phyloP scores from a whole-genome alignment of 2,888 invertebrate genomes.

The Corbicula japonica region DNA sequence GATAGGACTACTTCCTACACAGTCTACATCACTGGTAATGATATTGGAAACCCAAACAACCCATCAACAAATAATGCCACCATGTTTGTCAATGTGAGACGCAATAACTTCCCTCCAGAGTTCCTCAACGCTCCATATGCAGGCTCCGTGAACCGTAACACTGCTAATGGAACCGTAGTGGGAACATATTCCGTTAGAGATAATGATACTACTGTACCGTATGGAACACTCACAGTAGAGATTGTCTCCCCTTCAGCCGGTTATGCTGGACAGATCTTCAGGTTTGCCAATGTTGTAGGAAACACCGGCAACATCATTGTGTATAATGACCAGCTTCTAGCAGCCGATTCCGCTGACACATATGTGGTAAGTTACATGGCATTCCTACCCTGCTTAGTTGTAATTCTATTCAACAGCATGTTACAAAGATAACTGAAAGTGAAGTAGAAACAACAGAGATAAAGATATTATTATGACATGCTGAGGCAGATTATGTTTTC shows the following conservation, averaged over 20 bases:
- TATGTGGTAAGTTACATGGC: constrained; percentile 77
- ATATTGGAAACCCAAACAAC: constrained; percentile 62
- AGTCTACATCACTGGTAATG: constrained; percentile 61
- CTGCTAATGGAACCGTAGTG: constrained; percentile 44
- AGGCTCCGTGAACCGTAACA: constrained; percentile 46
- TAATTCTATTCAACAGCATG: too few species aligned
- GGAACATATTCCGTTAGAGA: constrained; percentile 50
- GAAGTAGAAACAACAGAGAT: too few species aligned
- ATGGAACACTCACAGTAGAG: constrained; percentile 70
- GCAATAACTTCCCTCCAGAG: constrained; percentile 62
- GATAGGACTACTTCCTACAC: constrained; percentile 39
- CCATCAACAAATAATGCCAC: constrained; percentile 52
- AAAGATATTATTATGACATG: too few species aligned
- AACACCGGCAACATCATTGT: constrained; percentile 69
- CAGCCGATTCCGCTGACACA: constrained; percentile 56
- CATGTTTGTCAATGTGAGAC: constrained; percentile 53
- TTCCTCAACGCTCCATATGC: constrained; percentile 65
- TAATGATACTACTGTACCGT: constrained; percentile 73
- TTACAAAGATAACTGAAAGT: too few species aligned
- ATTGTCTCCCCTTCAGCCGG: constrained; percentile 73
- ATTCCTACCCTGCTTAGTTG: too few species aligned
- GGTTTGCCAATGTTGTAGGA: constrained; percentile 23
- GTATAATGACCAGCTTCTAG: constrained; percentile 66
- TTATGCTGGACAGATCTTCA: constrained; percentile 74
- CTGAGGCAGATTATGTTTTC: too few species aligned